These are phyloP conservation scores for Rapana venosa DNA, from an alignment of 2,888 invertebrate genomes.

Conservation along the genomic window DNA sequence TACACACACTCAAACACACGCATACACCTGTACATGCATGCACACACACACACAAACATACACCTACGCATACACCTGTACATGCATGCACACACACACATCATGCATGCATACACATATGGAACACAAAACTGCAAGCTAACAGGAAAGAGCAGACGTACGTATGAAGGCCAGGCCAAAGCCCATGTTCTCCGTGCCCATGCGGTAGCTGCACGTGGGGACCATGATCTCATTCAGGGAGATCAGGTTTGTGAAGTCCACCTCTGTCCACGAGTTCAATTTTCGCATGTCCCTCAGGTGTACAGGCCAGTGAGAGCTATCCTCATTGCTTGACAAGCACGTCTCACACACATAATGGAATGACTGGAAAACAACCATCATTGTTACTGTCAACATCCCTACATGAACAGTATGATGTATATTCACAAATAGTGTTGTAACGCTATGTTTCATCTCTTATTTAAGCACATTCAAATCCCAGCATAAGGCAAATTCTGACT, in stretches of 20 bases:
- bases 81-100: not conserved
- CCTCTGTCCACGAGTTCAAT: conserved; percentile 55
- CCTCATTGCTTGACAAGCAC: conserved; percentile 67
- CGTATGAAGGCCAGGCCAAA: conserved; percentile 90
- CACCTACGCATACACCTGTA: not conserved
- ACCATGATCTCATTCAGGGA: conserved; percentile 88
- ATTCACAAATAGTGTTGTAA: not conserved
- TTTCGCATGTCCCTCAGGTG: conserved; percentile 55
- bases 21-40: not conserved
- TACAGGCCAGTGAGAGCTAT: conserved; percentile 62
- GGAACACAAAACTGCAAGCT: too few species aligned
- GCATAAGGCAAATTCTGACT: too few species aligned
- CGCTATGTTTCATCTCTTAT: too few species aligned
- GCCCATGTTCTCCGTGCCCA: conserved; percentile 93
- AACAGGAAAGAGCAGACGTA: conserved; percentile 60
- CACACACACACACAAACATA: not conserved
- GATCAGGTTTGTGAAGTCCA: conserved; percentile 59
- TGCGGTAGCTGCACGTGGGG: conserved; percentile 96
- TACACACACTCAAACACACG: not conserved
- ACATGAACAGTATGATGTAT: not conserved
- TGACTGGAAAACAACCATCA: conserved; percentile 54
- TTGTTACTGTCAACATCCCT: too few species aligned
- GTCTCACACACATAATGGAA: conserved; percentile 64
- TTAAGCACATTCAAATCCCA: too few species aligned
- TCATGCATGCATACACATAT: too few species aligned